Evolutionary conservation across 2,113 vertebrate species (phyloP).

Genomic region (Penelope pileata): DNA sequence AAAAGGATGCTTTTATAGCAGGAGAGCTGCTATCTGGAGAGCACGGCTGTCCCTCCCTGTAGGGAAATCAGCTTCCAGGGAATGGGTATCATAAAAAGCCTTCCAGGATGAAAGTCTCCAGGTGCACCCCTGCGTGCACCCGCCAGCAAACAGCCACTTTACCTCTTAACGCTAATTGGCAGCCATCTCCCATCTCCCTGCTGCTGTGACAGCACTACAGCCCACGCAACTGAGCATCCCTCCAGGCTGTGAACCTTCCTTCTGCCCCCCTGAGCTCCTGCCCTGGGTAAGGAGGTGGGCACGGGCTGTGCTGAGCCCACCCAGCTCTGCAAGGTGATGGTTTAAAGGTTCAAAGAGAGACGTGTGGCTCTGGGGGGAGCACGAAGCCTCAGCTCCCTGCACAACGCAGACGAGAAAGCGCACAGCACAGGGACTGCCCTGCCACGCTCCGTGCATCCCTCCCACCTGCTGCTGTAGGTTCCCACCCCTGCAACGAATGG

Average conservation of each 20-base stretch:
- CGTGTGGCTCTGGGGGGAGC: rapidly evolving
- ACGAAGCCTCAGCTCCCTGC: background rate
- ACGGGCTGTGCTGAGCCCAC: background rate
- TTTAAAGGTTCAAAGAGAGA: background rate
- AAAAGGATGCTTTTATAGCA: constrained; percentile 1
- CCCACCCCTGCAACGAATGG: rapidly evolving
- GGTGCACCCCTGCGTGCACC: background rate
- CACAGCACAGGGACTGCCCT: background rate
- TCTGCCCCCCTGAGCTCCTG: background rate
- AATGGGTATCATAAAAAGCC: background rate
- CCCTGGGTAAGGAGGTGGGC: background rate
- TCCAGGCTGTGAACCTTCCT: rapidly evolving
- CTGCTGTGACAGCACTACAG: background rate
- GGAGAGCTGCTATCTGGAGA: background rate
- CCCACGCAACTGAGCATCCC: background rate
- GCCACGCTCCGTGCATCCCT: background rate
- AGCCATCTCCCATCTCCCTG: background rate
- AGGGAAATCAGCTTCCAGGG: background rate
- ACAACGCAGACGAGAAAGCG: background rate
- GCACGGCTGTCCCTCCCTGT: background rate
- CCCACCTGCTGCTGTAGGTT: background rate
- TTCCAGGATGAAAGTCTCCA: background rate
- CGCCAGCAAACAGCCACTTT: background rate
- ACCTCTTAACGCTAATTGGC: background rate
- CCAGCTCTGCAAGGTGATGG: background rate